Percentiles rank a stretch among this genome's conserved stretches.
Evolutionary conservation across 2,113 vertebrate species (phyloP).

Genomic region (Nibea coibor): DNA sequence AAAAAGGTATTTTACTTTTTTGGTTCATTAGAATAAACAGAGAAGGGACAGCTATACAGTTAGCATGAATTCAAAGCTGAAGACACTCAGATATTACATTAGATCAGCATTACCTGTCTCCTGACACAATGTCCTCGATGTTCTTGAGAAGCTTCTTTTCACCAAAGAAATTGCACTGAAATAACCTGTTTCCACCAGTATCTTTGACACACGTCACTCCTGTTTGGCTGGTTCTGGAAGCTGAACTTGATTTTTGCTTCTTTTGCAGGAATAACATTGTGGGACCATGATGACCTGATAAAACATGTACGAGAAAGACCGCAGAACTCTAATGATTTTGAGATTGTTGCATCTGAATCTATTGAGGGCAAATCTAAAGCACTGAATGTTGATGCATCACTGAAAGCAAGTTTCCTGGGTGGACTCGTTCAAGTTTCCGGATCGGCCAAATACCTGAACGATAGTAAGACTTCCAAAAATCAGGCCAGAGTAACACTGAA

Average conservation of each 20-base stretch:
- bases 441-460: slow-evolving; percentile 69
- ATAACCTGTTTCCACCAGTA: too few species aligned
- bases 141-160: too few species aligned
- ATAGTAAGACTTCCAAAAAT: slow-evolving; percentile 45
- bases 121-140: too few species aligned
- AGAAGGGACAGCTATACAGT: too few species aligned
- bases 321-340: background rate
- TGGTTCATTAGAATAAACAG: too few species aligned
- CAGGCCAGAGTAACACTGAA: slow-evolving; percentile 70
- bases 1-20: background rate
- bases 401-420: slow-evolving; percentile 68
- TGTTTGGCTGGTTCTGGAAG: too few species aligned
- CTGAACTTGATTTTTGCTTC: background rate
- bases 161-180: too few species aligned
- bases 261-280: slow-evolving; percentile 14
- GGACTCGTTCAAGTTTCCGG: slow-evolving; percentile 67
- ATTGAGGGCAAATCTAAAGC: slow-evolving; percentile 63
- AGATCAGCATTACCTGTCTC: too few species aligned
- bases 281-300: background rate
- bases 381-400: slow-evolving; percentile 55
- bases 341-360: slow-evolving; percentile 64
- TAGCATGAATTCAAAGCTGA: too few species aligned
- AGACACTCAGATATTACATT: too few species aligned
- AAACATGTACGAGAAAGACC: background rate
- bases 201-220: too few species aligned